Evolutionary conservation across 2,797 vertebrate genomes (phyloP), one percentile per base, ranked within the genome.

Genomic region (Luscinia luscinia): DNA sequence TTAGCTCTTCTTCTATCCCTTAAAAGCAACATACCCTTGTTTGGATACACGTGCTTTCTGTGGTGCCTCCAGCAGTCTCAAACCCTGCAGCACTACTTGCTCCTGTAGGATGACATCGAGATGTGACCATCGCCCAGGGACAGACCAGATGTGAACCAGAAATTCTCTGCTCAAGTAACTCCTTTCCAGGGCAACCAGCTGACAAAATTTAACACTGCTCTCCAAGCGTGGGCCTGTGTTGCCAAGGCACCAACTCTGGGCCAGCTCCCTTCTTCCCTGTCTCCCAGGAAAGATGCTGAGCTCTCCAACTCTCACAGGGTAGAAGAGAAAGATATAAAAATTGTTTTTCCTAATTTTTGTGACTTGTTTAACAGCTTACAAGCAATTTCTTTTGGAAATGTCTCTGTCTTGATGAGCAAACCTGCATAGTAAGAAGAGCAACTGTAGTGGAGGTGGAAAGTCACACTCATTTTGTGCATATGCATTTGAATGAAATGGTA

Each of bases 401-500:
- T 57, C 67, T 88, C 46, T 59, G 55, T 57, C 38, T 80, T 52
- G 93, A 90, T 84, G 83, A 91, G 77, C 83, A 95, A 94, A 88
- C 51, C 68, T 69, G 69, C 45, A 67, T 52, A 79, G 93, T 95
- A 88, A 86, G 91, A 94, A 87, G 85, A 93, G 62, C 87, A 94
- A 88, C 62, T 79, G n/a, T 18, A 27, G 63, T 26, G 91, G 93
- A 90, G 94, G 90, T 88, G 85, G 90, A 45, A 88, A 93, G 55
- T 84, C 91, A 86, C 52, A 69, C 74, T 94, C 59, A 69, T 84
- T 86, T 86, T 78, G 69, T 88, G 62, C 90, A 79, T 91, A 88
- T 90, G 91, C 83, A 84, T 96, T 95, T 96, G 93, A 96, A 94
- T 90, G 85, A 77, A 93, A 81, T 55, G 87, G 73, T 89, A 95